Evolutionary conservation across 2,113 vertebrate genomes (phyloP).

Genomic region (Sylvilagus bachmani): DNA sequence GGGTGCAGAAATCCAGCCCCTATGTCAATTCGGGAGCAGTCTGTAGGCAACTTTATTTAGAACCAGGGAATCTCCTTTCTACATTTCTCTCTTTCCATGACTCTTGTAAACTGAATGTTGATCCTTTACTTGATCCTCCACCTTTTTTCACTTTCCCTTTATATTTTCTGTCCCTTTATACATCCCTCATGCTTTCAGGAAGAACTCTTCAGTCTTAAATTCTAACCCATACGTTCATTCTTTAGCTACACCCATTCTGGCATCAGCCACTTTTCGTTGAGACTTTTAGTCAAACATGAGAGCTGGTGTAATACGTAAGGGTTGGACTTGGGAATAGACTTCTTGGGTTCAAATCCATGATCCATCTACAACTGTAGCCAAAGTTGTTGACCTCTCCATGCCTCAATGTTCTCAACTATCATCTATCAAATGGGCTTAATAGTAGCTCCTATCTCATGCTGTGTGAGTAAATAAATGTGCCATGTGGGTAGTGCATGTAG

Average conservation of each 20-base stretch:
- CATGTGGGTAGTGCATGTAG: background rate
- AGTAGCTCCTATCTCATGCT: background rate
- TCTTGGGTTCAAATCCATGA: background rate
- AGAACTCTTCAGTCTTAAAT: background rate
- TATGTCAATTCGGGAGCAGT: background rate
- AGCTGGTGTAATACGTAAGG: background rate
- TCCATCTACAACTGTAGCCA: background rate
- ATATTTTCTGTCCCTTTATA: background rate
- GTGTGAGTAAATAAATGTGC: background rate
- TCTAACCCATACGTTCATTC: background rate
- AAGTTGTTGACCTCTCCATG: background rate
- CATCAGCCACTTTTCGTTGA: background rate
- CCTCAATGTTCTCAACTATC: background rate
- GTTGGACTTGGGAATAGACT: background rate
- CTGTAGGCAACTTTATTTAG: background rate
- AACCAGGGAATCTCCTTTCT: background rate
- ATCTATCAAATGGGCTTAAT: conserved; percentile 27
- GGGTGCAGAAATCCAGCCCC: background rate
- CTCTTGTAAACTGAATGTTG: background rate
- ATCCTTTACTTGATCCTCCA: background rate
- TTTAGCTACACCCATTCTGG: background rate
- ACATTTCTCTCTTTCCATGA: background rate
- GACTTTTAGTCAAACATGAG: background rate
- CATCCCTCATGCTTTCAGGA: background rate
- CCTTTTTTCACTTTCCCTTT: background rate